phyloP scores from a whole-genome alignment of 2,888 invertebrate genomes.

The Drosophila maculinotata region DNA sequence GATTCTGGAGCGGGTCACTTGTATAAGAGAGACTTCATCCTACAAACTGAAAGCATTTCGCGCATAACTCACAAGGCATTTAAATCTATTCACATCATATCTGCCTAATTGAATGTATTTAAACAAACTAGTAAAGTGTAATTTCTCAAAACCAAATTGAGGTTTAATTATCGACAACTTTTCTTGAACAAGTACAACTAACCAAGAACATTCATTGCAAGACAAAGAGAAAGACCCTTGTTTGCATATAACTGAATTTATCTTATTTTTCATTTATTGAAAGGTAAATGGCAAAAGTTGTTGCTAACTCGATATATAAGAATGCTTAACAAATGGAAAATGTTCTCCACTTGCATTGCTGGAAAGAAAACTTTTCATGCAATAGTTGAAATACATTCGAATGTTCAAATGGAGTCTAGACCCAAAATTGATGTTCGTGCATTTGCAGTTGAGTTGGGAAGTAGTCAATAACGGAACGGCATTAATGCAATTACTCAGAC shows the following conservation, averaged over 20 bases:
- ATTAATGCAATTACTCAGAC: conserved; percentile 51
- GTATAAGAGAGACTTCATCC: conserved; percentile 2
- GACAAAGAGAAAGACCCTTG: too few species aligned
- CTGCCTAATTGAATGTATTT: too few species aligned
- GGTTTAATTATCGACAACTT: too few species aligned
- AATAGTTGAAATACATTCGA: conserved; percentile 43
- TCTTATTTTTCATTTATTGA: conserved; percentile 5
- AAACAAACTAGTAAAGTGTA: too few species aligned
- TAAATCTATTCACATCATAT: too few species aligned
- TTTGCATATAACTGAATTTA: too few species aligned
- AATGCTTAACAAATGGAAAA: conserved; percentile 24
- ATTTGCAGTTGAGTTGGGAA: neutral
- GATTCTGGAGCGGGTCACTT: conserved; percentile 28
- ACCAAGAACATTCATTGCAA: too few species aligned
- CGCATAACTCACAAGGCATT: too few species aligned
- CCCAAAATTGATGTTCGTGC: conserved; percentile 9
- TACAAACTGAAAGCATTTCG: too few species aligned
- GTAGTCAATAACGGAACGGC: conserved; percentile 28
- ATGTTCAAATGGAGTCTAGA: conserved; percentile 12
- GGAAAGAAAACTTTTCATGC: conserved; percentile 21
- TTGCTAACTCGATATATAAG: neutral
- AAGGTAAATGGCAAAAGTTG: conserved; percentile 2
- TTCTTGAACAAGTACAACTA: too few species aligned
- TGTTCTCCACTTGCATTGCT: conserved; percentile 10
- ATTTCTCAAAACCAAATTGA: too few species aligned